Conservation (phyloP, 1,140 invertebrate species). For the Planococcus citri region DNA sequence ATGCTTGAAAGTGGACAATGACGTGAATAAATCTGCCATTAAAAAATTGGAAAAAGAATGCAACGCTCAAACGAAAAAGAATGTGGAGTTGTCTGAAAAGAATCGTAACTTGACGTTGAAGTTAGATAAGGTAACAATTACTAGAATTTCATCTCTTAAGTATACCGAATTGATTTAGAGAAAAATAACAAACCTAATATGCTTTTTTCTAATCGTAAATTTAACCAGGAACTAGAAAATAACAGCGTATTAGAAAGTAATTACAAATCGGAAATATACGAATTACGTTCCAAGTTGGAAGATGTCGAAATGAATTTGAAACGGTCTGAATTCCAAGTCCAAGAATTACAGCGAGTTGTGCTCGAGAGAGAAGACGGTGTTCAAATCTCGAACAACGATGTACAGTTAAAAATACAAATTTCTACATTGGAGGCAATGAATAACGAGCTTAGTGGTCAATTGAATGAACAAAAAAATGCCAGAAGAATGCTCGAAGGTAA, state of each 20-base stretch:
- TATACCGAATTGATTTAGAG: background rate
- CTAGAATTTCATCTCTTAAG: too few relatives aligned
- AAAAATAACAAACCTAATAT: background rate
- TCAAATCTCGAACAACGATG: background rate
- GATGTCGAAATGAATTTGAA: background rate
- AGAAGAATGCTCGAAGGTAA: constrained; percentile 8
- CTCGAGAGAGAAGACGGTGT: background rate
- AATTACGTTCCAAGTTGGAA: background rate
- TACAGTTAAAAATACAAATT: constrained; percentile 4
- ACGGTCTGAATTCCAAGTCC: background rate
- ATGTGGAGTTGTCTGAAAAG: background rate
- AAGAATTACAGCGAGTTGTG: background rate
- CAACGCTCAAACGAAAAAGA: background rate
- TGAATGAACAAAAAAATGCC: constrained; percentile 3
- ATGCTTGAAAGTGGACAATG: background rate
- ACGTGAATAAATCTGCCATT: background rate
- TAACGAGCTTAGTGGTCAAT: background rate
- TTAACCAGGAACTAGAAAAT: constrained; percentile 4
- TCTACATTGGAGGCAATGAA: background rate
- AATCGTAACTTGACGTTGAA: background rate
- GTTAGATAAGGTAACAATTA: background rate
- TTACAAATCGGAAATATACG: constrained; percentile 12
- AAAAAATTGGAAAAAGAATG: constrained; percentile 15
- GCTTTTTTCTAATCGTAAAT: background rate
- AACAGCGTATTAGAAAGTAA: background rate